phyloP scores from a whole-genome alignment of 2,113 vertebrate species.

The Microcebus jonahi region DNA sequence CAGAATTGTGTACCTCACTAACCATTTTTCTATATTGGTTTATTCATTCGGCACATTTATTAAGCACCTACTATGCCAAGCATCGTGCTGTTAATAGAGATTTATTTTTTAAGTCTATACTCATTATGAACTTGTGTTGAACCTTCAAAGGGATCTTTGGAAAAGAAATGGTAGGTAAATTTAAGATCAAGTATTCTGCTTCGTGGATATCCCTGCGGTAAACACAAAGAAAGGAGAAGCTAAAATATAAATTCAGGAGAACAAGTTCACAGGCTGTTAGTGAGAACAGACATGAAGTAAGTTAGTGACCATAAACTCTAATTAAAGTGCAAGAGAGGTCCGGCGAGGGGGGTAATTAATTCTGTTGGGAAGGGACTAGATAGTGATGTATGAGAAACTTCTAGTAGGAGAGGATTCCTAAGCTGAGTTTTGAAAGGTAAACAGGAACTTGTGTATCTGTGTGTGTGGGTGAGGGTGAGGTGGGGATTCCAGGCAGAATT shows the following conservation, averaged over 20 bases:
- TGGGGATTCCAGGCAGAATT: neutral
- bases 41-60: neutral
- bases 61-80: neutral
- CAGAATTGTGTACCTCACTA: neutral
- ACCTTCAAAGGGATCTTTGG: neutral
- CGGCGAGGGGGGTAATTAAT: neutral
- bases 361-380: neutral
- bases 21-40: neutral
- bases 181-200: constrained; percentile 5
- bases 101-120: neutral
- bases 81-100: neutral
- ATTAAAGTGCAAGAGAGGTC: neutral
- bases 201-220: neutral
- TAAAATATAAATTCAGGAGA: neutral
- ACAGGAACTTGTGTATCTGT: neutral
- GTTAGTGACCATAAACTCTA: neutral
- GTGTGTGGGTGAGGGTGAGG: too few species aligned
- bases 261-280: neutral
- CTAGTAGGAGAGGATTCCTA: neutral
- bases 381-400: neutral
- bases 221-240: neutral
- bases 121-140: neutral
- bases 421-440: neutral
- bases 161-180: neutral
- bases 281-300: neutral